Base-by-base conservation (phyloP, 1,140 invertebrate genomes). In the Macrobrachium nipponense region DNA sequence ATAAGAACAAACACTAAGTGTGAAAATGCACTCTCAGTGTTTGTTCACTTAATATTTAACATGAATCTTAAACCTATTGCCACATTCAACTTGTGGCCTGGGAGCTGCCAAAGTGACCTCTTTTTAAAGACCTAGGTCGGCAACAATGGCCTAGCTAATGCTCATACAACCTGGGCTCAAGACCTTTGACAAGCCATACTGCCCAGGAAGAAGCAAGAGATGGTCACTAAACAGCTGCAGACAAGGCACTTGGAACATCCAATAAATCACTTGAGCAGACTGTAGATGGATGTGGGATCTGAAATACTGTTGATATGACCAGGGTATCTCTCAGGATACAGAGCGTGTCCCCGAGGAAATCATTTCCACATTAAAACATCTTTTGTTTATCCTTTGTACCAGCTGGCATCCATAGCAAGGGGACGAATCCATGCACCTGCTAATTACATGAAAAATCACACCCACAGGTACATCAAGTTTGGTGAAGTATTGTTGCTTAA, bases 171-270 rank as follows among this genome's bases (percentile, higher is more conserved):
- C 84, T 86, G 84, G 84, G 51, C 64, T 86, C 84, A 86, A 27
- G 68, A 86, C 84, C 77, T 86, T 72, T 75, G 66, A 80, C 84
- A 77, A 86, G 64, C 75, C 64, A 80, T 51, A 23, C 73, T 64
- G 72, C 77, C 77, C 84, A 80, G 84, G 84, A 68, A 80, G 78
- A 66, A 86, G 84, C 58, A 72, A 78, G 80, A 75, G 80, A 75
- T 43, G 84, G 84, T 78, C 84, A 86, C 84, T 86, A 80, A 86
- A 86, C 84, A 86, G 84, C 84, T 86, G 84, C 84, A 86, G 84
- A 80, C 84, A 86, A 86, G 84, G 84, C 84, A 86, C 84, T 86
- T 86, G 84, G 84, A 78, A 86, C 84, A 68, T 86, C 78, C 77
- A 70, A 36, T 86, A 80, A 86, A 86, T 86, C 84, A 80, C 84